Percentiles rank a stretch among this genome's conserved stretches.
These are phyloP conservation scores for Brachystomella parvula DNA, from an alignment of 1,140 invertebrate species.

Conservation along the genomic window DNA sequence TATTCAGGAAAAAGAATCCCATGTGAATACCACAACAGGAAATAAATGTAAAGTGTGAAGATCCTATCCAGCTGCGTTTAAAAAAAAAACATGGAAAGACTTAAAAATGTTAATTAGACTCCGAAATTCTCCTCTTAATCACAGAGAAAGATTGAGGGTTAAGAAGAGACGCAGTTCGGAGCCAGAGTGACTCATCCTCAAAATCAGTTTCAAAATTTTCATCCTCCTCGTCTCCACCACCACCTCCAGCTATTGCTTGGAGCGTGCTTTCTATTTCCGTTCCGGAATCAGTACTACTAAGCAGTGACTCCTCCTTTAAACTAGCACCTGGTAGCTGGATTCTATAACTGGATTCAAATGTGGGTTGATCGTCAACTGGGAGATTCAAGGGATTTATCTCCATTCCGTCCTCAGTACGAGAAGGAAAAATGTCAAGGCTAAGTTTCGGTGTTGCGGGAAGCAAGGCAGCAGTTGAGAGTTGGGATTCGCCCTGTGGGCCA, in stretches of 20 bases:
- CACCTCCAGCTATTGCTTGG: neutral
- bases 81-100: no score
- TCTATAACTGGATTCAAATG: neutral
- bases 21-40: no score
- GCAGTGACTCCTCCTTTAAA: neutral
- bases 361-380: neutral
- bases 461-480: no score
- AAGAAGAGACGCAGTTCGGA: constrained; percentile 28
- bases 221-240: constrained; percentile 17
- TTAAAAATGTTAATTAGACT: constrained; percentile 28
- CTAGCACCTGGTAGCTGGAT: neutral
- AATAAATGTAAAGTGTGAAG: no score
- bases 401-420: neutral
- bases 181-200: constrained; percentile 28
- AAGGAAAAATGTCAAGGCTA: no score
- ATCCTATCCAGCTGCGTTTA: no score
- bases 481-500: no score
- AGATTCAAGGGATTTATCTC: neutral
- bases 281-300: neutral
- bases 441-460: no score
- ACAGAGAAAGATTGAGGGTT: constrained; percentile 31
- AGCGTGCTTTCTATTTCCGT: neutral
- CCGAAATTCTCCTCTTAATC: constrained; percentile 30
- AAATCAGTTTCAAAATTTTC: constrained; percentile 2
- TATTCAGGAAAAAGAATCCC: no score